Evolutionary conservation across 2,888 invertebrate species (phyloP).

Genomic region (Steinernema carpocapsae): DNA sequence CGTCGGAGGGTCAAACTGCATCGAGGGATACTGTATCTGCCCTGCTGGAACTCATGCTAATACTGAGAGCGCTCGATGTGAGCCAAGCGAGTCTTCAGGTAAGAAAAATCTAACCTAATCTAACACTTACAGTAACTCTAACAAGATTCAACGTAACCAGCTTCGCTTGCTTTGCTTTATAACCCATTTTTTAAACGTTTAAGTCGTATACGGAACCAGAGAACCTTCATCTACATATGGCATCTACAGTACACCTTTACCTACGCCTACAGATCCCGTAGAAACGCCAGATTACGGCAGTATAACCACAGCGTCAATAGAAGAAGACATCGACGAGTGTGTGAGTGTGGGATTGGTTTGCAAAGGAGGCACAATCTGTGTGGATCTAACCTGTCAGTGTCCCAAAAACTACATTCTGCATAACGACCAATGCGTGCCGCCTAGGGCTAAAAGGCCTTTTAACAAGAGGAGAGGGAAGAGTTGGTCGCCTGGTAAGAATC

Average conservation of each 20-base stretch:
- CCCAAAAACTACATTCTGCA: conserved; percentile 59
- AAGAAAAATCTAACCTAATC: not conserved
- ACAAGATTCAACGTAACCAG: not conserved
- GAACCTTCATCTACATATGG: not conserved
- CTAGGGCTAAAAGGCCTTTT: conserved; percentile 38
- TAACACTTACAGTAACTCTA: not conserved
- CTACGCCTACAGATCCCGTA: conserved; percentile 18
- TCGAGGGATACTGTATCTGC: conserved; percentile 64
- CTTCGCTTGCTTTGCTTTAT: not conserved
- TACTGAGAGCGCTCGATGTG: conserved; percentile 34
- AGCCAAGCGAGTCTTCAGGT: conserved; percentile 28
- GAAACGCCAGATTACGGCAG: not conserved
- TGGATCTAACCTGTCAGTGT: conserved; percentile 63
- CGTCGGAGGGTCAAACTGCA: conserved; percentile 64
- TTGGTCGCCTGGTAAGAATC: conserved; percentile 17
- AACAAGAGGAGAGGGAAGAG: conserved; percentile 6
- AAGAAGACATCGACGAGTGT: conserved; percentile 45
- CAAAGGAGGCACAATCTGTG: conserved; percentile 60
- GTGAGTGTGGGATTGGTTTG: conserved; percentile 54
- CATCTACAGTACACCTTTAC: not conserved
- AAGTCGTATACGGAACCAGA: not conserved
- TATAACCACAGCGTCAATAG: not conserved
- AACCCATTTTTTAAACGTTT: not conserved
- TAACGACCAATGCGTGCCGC: conserved; percentile 63
- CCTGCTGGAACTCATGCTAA: conserved; percentile 62